Evolutionary conservation across 1,140 invertebrate genomes (phyloP).

Genomic region (Drosophila parabipectinata): DNA sequence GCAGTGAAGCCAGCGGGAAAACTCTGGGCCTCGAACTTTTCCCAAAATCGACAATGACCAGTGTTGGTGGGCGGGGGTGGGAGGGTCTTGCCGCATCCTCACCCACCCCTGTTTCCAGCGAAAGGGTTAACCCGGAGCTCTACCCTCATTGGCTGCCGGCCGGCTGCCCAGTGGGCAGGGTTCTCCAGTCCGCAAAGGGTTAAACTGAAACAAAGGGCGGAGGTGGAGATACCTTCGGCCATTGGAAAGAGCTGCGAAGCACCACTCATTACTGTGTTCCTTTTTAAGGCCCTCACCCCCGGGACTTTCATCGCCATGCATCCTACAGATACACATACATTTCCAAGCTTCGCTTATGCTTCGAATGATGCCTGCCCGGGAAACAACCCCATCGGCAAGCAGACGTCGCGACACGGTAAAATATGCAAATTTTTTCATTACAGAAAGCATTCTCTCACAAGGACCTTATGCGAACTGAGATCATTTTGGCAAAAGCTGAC

Average conservation of each 20-base stretch:
- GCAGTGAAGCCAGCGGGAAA: conserved; percentile 17
- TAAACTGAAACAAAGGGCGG: conserved; percentile 60
- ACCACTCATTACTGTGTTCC: conserved; percentile 18
- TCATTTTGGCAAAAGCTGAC: background rate
- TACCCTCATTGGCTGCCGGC: conserved; percentile 46
- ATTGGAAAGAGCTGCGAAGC: conserved; percentile 7
- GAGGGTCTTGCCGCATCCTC: conserved; percentile 30
- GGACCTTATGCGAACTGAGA: background rate
- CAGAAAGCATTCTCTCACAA: conserved; percentile 18
- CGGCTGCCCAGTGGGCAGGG: conserved; percentile 57
- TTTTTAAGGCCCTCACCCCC: background rate
- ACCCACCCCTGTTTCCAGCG: conserved; percentile 27
- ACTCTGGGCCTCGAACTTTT: conserved; percentile 24
- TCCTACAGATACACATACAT: conserved; percentile 7
- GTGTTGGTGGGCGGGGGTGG: background rate
- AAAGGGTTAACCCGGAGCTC: conserved; percentile 59
- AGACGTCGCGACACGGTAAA: conserved; percentile 30
- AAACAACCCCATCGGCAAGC: conserved; percentile 54
- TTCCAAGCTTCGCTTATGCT: conserved; percentile 10
- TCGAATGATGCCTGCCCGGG: conserved; percentile 7
- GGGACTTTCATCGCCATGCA: background rate
- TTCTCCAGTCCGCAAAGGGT: conserved; percentile 55
- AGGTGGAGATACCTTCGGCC: background rate
- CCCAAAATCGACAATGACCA: conserved; percentile 4
- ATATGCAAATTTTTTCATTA: conserved; percentile 70